Percentiles rank a stretch among this genome's conserved stretches.
Evolutionary conservation across 2,113 vertebrate species (phyloP).

Genomic region (Prinia subflava): DNA sequence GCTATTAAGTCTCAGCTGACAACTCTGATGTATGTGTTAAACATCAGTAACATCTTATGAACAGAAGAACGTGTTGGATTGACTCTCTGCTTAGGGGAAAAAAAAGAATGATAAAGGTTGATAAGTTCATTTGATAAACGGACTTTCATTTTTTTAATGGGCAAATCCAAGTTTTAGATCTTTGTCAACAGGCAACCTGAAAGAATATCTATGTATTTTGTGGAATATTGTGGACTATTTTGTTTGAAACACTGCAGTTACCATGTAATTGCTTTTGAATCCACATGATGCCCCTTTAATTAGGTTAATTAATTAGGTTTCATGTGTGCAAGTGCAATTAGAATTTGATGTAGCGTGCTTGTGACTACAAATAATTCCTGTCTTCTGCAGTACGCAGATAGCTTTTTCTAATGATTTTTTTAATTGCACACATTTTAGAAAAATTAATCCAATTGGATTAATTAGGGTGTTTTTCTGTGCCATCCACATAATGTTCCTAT

Average conservation of each 20-base stretch:
- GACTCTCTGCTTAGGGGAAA: neutral
- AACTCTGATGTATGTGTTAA: neutral
- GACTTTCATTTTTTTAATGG: neutral
- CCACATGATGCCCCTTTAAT: neutral
- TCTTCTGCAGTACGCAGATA: conserved; percentile 3
- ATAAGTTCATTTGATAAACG: neutral
- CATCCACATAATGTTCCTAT: neutral
- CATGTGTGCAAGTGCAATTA: neutral
- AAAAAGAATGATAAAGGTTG: neutral
- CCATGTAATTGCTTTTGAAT: neutral
- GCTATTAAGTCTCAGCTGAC: neutral
- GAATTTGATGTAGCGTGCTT: neutral
- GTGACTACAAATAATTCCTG: neutral
- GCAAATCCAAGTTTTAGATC: neutral
- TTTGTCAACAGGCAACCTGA: neutral
- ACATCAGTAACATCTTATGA: neutral
- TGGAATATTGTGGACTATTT: neutral
- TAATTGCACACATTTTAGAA: conserved; percentile 25
- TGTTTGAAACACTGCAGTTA: neutral
- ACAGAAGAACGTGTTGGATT: neutral
- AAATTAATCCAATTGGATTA: neutral
- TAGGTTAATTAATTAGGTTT: conserved; percentile 8
- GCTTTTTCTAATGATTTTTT: neutral
- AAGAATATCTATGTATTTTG: neutral
- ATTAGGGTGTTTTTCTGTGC: neutral